Evolutionary conservation across 2,888 invertebrate genomes (phyloP).

Genomic region (Brachypalpus laphriformis): DNA sequence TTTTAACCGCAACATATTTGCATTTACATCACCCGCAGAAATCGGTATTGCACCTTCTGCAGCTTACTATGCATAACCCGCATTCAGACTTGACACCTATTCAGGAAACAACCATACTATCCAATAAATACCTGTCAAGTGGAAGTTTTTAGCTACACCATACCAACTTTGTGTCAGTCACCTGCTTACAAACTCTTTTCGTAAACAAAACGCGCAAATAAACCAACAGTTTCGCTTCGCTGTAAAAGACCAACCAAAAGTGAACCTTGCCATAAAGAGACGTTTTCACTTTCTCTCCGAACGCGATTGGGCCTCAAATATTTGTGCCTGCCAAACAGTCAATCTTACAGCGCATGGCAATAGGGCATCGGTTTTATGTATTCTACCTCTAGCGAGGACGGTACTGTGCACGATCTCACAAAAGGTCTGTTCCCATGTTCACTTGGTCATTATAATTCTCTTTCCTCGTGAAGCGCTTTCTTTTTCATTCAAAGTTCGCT

Average conservation of each 20-base stretch:
- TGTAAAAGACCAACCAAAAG: neutral
- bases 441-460: slow-evolving; percentile 16
- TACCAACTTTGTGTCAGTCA: neutral
- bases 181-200: neutral
- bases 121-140: neutral
- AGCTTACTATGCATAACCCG: slow-evolving; percentile 12
- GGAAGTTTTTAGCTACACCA: neutral
- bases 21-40: neutral
- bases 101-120: slow-evolving; percentile 6
- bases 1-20: neutral
- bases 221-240: neutral
- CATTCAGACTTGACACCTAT: neutral
- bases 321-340: slow-evolving; percentile 43
- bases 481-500: slow-evolving; percentile 61
- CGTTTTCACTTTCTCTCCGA: slow-evolving; percentile 56
- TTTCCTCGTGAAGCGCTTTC: slow-evolving; percentile 50
- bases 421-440: slow-evolving; percentile 12
- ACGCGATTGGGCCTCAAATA: slow-evolving; percentile 44
- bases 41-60: neutral
- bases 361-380: slow-evolving; percentile 39
- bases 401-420: slow-evolving; percentile 43
- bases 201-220: slow-evolving; percentile 24
- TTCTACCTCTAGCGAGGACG: slow-evolving; percentile 20
- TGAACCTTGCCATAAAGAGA: slow-evolving; percentile 13
- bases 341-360: slow-evolving; percentile 11